Evolutionary conservation across 1,140 invertebrate species (phyloP).

Genomic region (Dysdera silvatica): DNA sequence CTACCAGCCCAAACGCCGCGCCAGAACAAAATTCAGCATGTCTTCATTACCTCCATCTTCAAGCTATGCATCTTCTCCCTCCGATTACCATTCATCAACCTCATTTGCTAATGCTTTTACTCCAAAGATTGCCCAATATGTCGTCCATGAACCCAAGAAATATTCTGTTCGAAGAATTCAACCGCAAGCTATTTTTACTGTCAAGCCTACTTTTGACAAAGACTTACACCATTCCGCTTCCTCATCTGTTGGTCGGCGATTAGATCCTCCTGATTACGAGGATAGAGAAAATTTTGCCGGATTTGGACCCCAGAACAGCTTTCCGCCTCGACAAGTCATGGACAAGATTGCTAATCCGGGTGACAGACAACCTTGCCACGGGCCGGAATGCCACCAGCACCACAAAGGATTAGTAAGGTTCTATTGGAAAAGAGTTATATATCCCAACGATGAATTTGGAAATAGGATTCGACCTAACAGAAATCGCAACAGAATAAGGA

Average conservation of each 20-base stretch:
- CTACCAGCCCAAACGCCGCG: not conserved
- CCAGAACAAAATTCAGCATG: not conserved
- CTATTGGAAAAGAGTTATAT: slow-evolving; percentile 23
- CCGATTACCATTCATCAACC: not conserved
- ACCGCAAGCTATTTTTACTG: slow-evolving; percentile 7
- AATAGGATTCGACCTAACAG: not conserved
- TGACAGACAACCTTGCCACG: slow-evolving; percentile 18
- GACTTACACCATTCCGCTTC: not conserved
- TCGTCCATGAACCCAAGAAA: slow-evolving; percentile 11
- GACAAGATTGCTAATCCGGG: slow-evolving; percentile 14
- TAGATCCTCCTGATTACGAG: slow-evolving; percentile 20
- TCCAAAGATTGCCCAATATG: slow-evolving; percentile 20
- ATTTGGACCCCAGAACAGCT: slow-evolving; percentile 15
- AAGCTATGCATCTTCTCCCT: not conserved
- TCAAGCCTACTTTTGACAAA: not conserved
- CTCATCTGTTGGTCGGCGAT: not conserved
- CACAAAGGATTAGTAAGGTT: slow-evolving; percentile 26
- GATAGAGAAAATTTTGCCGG: not conserved
- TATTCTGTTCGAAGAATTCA: slow-evolving; percentile 14
- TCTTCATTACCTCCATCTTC: not conserved
- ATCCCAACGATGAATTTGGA: not conserved
- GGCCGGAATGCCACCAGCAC: slow-evolving; percentile 26
- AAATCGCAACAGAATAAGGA: not conserved
- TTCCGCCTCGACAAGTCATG: slow-evolving; percentile 19
- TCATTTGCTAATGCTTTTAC: not conserved